Conservation (phyloP, 2,797 vertebrate genomes). For the Macrochelys suwanniensis region DNA sequence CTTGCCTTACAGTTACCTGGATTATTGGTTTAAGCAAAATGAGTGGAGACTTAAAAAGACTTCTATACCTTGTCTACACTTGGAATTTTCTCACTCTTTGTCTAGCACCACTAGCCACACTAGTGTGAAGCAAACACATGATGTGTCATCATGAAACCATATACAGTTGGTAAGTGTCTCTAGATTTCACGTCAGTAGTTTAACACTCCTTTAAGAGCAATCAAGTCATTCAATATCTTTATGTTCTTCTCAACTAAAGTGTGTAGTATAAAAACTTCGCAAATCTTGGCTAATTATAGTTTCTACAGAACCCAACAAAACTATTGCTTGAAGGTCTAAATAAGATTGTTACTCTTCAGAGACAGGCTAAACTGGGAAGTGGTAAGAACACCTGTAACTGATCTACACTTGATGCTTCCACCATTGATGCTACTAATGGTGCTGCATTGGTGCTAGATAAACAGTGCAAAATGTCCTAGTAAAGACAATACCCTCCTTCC, state of each 20-base stretch:
- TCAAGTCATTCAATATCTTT: background rate
- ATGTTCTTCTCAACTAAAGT: background rate
- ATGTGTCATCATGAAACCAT: background rate
- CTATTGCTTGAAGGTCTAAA: background rate
- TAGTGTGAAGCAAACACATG: background rate
- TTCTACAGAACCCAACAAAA: background rate
- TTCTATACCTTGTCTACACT: background rate
- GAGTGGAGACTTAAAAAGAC: background rate
- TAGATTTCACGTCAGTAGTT: background rate
- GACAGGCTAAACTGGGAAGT: background rate
- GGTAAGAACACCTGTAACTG: slow-evolving; percentile 12
- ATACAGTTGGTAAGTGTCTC: background rate
- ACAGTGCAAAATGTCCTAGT: slow-evolving; percentile 54
- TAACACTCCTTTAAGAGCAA: background rate
- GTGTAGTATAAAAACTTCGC: background rate
- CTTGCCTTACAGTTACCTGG: background rate
- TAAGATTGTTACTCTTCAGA: background rate
- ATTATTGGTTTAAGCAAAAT: background rate
- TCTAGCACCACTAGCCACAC: background rate
- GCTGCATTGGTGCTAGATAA: slow-evolving; percentile 43
- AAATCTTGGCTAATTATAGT: slow-evolving; percentile 3
- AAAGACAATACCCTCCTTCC: slow-evolving; percentile 34
- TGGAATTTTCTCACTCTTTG: background rate
- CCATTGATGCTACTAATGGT: background rate
- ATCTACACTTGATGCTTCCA: background rate